A percentile compares a stretch with the other conserved stretches of the same genome.
These are phyloP conservation scores for Sarotherodon lohbergeri DNA, from an alignment of 2,113 vertebrate species.

Conservation along the genomic window DNA sequence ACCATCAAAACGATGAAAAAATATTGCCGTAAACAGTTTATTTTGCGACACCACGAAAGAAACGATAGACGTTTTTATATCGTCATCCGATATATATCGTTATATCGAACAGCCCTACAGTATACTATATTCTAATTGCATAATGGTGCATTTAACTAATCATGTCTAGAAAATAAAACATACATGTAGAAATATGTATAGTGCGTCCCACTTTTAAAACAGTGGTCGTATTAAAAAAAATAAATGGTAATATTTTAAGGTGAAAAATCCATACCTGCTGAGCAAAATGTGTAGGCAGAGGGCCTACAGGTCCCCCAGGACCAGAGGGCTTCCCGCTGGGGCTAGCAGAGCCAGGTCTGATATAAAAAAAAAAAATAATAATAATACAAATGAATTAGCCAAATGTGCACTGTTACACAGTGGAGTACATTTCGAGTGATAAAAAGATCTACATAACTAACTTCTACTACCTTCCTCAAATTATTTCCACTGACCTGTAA, in stretches of 20 bases:
- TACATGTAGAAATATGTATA: not conserved
- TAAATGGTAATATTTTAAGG: not conserved
- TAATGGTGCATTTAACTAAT: not conserved
- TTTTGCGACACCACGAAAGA: no score
- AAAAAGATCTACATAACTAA: not conserved
- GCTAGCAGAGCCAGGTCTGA: constrained; percentile 93
- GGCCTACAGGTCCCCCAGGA: constrained; percentile 78
- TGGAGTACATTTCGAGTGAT: not conserved
- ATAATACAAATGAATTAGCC: not conserved
- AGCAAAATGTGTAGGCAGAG: constrained; percentile 87
- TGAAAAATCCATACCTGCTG: constrained; percentile 81
- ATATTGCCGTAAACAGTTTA: no score
- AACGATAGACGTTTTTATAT: no score
- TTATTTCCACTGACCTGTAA: constrained; percentile 79
- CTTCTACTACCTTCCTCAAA: not conserved
- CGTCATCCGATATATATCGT: no score
- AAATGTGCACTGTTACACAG: not conserved
- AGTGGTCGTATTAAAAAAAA: not conserved
- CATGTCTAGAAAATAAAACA: not conserved
- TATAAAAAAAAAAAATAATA: not conserved
- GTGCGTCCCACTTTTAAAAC: not conserved
- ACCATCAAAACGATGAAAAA: no score
- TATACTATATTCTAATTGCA: not conserved
- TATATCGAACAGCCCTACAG: not conserved
- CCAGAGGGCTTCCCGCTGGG: constrained; percentile 92